Percentiles rank a stretch among this genome's conserved stretches.
Conservation (phyloP, 2,888 invertebrate genomes). For the Heliconius sara region DNA sequence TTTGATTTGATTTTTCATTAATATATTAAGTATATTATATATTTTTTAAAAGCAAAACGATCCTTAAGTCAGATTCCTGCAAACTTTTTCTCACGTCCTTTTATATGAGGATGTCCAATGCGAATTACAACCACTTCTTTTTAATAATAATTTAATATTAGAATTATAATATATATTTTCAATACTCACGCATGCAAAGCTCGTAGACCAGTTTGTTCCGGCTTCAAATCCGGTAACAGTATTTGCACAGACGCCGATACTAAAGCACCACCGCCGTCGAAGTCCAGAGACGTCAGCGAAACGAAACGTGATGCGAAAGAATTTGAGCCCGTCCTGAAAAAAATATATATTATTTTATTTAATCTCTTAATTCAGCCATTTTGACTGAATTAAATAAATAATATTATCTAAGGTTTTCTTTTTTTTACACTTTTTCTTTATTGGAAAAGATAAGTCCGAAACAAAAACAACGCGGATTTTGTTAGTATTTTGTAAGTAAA, state of each 20-base stretch:
- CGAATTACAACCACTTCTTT: neutral
- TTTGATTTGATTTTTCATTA: too few relatives aligned
- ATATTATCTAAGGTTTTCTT: too few relatives aligned
- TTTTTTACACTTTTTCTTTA: too few relatives aligned
- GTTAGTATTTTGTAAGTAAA: too few relatives aligned
- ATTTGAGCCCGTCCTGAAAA: slow-evolving; percentile 92
- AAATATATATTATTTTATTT: neutral
- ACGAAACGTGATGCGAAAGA: slow-evolving; percentile 95
- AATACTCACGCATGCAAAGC: slow-evolving; percentile 80
- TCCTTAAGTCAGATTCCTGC: too few relatives aligned
- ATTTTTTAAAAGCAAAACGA: too few relatives aligned
- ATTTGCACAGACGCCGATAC: slow-evolving; percentile 95
- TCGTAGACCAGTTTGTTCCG: slow-evolving; percentile 77
- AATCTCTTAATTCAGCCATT: neutral
- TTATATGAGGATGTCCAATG: neutral
- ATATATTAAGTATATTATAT: too few relatives aligned
- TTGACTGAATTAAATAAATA: neutral
- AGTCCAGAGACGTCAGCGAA: slow-evolving; percentile 96
- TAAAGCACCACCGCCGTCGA: slow-evolving; percentile 95
- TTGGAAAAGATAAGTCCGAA: too few relatives aligned
- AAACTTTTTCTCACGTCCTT: too few relatives aligned
- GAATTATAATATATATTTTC: neutral
- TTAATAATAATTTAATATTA: neutral
- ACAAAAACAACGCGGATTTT: too few relatives aligned
- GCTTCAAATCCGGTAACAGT: slow-evolving; percentile 90